These are phyloP conservation scores for Leucosticte australis DNA, from an alignment of 2,113 vertebrate species.

Conservation along the genomic window DNA sequence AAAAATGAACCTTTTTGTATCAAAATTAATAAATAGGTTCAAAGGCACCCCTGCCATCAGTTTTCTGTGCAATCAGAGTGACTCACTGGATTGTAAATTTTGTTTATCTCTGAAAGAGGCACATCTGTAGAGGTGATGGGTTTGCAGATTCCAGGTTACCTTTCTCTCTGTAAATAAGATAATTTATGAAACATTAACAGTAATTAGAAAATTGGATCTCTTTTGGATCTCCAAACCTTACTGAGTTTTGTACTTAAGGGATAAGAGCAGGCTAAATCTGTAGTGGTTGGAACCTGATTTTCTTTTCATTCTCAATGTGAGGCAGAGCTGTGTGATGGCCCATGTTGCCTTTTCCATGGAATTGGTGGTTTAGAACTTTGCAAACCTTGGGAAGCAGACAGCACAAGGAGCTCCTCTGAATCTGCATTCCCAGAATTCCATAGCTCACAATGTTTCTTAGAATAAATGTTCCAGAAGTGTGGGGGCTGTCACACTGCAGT, in stretches of 20 bases:
- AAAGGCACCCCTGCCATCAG: not conserved
- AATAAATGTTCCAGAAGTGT: not conserved
- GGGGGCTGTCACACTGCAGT: not conserved
- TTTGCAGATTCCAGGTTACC: not conserved
- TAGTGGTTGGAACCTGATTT: not conserved
- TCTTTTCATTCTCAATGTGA: not conserved
- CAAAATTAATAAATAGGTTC: not conserved
- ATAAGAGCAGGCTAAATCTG: not conserved
- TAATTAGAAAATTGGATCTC: not conserved
- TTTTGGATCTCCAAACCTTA: not conserved
- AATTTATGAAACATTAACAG: not conserved
- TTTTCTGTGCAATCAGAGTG: not conserved
- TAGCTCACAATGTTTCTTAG: not conserved
- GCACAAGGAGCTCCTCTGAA: not conserved
- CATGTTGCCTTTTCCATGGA: not conserved
- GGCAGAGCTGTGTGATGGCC: not conserved
- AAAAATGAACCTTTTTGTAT: not conserved
- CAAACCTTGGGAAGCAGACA: not conserved
- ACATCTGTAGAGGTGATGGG: not conserved
- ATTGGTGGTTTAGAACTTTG: not conserved
- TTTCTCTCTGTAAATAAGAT: not conserved
- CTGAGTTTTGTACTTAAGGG: not conserved
- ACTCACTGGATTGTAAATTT: not conserved
- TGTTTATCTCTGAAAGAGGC: not conserved
- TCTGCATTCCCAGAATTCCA: not conserved